Base-by-base conservation (phyloP, 1,140 invertebrate species). In the Teleogryllus occipitalis region DNA sequence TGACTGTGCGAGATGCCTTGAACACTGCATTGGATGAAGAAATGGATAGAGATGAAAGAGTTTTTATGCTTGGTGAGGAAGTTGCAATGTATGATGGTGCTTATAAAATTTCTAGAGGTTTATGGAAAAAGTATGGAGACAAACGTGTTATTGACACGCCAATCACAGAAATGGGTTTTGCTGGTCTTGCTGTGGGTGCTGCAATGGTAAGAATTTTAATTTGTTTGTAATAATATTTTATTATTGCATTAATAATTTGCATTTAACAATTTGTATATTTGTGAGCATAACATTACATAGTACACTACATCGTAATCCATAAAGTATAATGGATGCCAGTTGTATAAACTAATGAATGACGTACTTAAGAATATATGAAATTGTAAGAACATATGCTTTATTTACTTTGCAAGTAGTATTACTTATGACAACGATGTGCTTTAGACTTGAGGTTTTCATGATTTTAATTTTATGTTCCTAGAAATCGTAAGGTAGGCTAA, bases 1-100 rank as follows among this genome's bases (percentile, higher is more conserved):
- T 80, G 80, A 80, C 80, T 48, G 80, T 99, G 0, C 89, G 98
- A 85, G 98, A 99, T 93, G 98, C 98, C 18, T 86, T 99, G 12
- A 99, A 99, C 88, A 89, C 93, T 49, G 98, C 98, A 0, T 89
- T 99, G 84, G 97, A 99, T 86, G 98, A 99, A 86, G 98, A 99
- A 89, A 94, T 99, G 90, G 93, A 94, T 84, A 90, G 93, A 80
- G 98, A 99, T 86, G 96, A 98, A 48, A 91, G 90, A 80, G 98
- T 99, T 0, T 98, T 99, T 86, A 84, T 99, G 22, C 49, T 93
- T 48, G 92, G 92, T 54, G 92, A 93, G 85, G 92, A 93, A 86
- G 92, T 93, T 8, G 92, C 91, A 18, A 87, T 90, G 84, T 93
- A 93, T 85, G 92, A 93, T 85, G 92, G 92, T 76, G 92, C 92